Conservation (phyloP, 1,140 invertebrate species). For the Triops cancriformis region DNA sequence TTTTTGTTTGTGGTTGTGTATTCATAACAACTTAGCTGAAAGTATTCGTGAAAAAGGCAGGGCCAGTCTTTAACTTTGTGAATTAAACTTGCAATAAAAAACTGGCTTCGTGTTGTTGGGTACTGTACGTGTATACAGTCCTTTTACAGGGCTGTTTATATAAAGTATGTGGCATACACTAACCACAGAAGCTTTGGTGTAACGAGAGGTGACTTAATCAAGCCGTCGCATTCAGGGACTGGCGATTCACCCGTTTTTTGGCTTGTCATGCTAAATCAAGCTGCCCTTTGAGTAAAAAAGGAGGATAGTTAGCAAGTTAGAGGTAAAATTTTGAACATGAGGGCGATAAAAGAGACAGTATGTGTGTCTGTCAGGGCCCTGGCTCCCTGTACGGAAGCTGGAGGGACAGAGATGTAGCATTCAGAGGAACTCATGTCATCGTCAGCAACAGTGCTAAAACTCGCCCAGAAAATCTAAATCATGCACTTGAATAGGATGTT, state of each 20-base stretch:
- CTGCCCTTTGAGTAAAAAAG: neutral
- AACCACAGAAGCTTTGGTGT: too few relatives aligned
- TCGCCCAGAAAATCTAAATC: neutral
- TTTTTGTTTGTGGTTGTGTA: neutral
- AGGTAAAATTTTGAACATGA: neutral
- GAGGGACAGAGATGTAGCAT: neutral
- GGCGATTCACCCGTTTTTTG: neutral
- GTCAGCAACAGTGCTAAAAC: neutral
- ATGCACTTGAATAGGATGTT: neutral
- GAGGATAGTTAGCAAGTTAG: neutral
- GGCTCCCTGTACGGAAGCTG: neutral
- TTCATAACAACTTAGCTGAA: neutral
- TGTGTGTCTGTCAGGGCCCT: neutral
- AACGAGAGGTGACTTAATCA: neutral
- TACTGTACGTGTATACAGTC: too few relatives aligned
- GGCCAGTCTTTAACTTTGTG: neutral
- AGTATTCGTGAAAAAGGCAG: neutral
- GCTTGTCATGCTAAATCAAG: neutral
- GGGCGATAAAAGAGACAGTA: neutral
- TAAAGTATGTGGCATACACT: too few relatives aligned
- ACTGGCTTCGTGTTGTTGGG: neutral
- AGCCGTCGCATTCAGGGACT: neutral
- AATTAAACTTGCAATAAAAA: neutral
- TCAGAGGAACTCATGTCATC: neutral
- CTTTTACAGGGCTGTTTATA: too few relatives aligned